A percentile compares a stretch with the other conserved stretches of the same genome.
Conservation (phyloP, 1,140 invertebrate genomes). For the Dreissena rostriformis region DNA sequence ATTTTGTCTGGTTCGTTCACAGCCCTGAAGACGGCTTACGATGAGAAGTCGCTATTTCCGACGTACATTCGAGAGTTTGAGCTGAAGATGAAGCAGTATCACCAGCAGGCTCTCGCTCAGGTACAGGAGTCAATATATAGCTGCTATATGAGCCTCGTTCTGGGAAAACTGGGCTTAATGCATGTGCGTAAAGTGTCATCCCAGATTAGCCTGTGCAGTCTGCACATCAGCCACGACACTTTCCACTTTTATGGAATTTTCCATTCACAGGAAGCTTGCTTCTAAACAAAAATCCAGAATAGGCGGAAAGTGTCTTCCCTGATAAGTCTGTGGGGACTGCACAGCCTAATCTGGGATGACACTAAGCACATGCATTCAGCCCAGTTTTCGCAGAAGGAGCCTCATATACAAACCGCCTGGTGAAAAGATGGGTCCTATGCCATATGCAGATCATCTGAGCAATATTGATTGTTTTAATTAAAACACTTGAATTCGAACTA, state of each 20-base stretch:
- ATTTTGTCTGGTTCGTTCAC: background rate
- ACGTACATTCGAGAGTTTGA: slow-evolving; percentile 81
- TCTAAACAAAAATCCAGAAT: background rate
- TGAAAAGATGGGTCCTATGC: too few relatives aligned
- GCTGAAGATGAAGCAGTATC: slow-evolving; percentile 73
- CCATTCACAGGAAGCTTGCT: background rate
- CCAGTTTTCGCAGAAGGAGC: too few relatives aligned
- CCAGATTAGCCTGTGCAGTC: background rate
- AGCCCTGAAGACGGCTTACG: slow-evolving; percentile 79
- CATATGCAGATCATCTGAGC: too few relatives aligned
- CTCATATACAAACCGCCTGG: too few relatives aligned
- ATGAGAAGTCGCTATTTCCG: slow-evolving; percentile 81
- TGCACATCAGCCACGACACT: background rate
- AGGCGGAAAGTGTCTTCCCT: background rate
- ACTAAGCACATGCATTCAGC: too few relatives aligned
- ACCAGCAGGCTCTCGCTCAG: slow-evolving; percentile 52
- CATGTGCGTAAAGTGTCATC: background rate
- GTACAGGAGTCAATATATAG: slow-evolving; percentile 28
- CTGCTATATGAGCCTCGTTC: background rate
- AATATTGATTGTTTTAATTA: too few relatives aligned
- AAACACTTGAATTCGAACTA: too few relatives aligned
- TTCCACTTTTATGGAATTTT: background rate
- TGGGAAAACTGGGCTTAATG: background rate
- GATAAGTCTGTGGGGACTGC: too few relatives aligned
- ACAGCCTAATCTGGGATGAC: too few relatives aligned